phyloP scores from a whole-genome alignment of 1,140 invertebrate species.

The Helicoverpa armigera region DNA sequence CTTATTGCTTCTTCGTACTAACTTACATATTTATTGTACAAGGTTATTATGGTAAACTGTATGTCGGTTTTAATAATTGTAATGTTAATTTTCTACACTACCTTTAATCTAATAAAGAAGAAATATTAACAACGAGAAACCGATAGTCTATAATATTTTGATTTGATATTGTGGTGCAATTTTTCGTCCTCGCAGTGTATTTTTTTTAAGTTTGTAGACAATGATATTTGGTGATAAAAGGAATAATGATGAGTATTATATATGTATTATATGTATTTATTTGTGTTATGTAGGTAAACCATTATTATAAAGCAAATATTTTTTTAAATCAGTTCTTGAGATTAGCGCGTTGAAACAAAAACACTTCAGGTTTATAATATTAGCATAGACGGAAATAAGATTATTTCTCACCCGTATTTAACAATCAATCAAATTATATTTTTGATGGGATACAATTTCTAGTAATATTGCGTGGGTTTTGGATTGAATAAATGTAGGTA shows the following conservation, averaged over 20 bases:
- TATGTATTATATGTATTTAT: no score
- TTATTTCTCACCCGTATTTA: not conserved
- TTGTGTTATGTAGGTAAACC: no score
- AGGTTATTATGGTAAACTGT: constrained; percentile 39
- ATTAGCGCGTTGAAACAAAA: no score
- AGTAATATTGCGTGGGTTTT: constrained; percentile 4
- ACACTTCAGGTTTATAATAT: constrained; percentile 7
- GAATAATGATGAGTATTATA: no score
- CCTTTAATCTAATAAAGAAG: no score
- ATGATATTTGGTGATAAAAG: no score
- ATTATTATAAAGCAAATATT: no score
- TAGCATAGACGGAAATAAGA: not conserved
- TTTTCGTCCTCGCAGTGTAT: not conserved
- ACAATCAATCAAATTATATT: constrained; percentile 51
- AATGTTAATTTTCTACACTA: not conserved
- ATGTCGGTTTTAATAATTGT: not conserved
- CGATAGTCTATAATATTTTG: no score
- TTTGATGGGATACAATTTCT: constrained; percentile 42
- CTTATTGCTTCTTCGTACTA: constrained; percentile 50
- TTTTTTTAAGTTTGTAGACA: not conserved
- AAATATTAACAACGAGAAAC: no score
- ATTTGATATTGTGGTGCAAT: not conserved
- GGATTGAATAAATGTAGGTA: constrained; percentile 27
- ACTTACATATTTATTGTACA: constrained; percentile 59
- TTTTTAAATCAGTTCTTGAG: not conserved